These are phyloP conservation scores for Antigone vipio DNA, from an alignment of 2,113 vertebrate genomes.

Conservation along the genomic window DNA sequence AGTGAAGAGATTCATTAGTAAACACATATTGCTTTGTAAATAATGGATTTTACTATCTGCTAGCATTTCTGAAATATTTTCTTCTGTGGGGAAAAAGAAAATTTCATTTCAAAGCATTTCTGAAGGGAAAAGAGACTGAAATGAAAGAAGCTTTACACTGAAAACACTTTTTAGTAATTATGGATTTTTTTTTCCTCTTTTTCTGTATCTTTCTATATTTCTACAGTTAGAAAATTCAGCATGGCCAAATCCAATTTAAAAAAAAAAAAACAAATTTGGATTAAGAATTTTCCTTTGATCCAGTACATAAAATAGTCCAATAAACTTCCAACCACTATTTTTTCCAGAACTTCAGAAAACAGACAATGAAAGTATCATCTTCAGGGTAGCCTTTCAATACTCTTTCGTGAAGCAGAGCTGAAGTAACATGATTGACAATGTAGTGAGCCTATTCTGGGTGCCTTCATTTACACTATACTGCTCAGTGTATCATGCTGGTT, in stretches of 20 bases:
- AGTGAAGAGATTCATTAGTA: background rate
- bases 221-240: background rate
- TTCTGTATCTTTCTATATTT: background rate
- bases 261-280: background rate
- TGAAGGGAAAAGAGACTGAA: background rate
- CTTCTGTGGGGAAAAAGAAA: background rate
- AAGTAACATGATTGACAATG: background rate
- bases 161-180: background rate
- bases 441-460: background rate
- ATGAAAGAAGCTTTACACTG: background rate
- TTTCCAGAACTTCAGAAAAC: background rate
- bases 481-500: background rate
- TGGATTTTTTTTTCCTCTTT: background rate
- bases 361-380: background rate
- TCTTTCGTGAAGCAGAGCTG: background rate
- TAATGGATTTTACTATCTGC: background rate
- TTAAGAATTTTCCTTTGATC: background rate
- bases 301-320: background rate
- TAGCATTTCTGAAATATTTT: background rate
- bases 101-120: background rate
- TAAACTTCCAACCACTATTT: background rate
- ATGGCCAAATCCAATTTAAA: background rate
- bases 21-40: background rate
- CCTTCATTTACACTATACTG: background rate
- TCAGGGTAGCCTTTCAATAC: background rate